Evolutionary conservation across 2,797 vertebrate genomes (phyloP).

Genomic region (Anomalospiza imberbis): DNA sequence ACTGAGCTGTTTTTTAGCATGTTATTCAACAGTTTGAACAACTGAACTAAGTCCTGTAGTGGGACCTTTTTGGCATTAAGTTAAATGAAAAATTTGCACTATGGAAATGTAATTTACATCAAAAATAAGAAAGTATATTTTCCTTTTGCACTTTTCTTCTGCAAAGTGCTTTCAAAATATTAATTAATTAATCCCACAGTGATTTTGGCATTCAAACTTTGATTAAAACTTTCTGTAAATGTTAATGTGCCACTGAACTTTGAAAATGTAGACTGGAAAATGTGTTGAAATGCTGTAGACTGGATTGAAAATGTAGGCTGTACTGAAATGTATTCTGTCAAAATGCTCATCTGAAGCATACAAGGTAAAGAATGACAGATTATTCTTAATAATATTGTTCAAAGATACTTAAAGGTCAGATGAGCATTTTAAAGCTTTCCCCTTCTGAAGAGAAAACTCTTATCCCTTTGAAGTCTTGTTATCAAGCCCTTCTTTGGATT

Average conservation of each 20-base stretch:
- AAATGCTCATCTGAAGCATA: not conserved
- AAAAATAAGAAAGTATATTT: not conserved
- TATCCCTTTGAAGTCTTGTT: not conserved
- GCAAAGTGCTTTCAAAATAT: conserved; percentile 11
- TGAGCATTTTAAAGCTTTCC: not conserved
- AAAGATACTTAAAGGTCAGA: conserved; percentile 29
- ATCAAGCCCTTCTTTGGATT: not conserved
- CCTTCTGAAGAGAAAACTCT: not conserved
- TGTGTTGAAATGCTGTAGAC: not conserved
- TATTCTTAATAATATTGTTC: not conserved
- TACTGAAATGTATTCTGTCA: not conserved
- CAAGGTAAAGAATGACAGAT: not conserved
- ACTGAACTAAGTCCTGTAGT: not conserved
- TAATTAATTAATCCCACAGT: conserved; percentile 21
- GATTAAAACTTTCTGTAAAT: conserved; percentile 20
- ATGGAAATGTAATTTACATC: not conserved
- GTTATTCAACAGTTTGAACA: not conserved
- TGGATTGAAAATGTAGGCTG: not conserved
- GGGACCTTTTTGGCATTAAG: not conserved
- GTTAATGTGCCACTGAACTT: conserved; percentile 5
- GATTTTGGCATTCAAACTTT: not conserved
- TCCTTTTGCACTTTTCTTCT: not conserved
- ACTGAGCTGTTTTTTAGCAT: not conserved
- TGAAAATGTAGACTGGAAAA: not conserved
- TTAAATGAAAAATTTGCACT: not conserved